A percentile compares a stretch with the other conserved stretches of the same genome.
phyloP scores from a whole-genome alignment of 37 sponge, comb jelly and placozoan genomes.

The Beroe forskalii region DNA sequence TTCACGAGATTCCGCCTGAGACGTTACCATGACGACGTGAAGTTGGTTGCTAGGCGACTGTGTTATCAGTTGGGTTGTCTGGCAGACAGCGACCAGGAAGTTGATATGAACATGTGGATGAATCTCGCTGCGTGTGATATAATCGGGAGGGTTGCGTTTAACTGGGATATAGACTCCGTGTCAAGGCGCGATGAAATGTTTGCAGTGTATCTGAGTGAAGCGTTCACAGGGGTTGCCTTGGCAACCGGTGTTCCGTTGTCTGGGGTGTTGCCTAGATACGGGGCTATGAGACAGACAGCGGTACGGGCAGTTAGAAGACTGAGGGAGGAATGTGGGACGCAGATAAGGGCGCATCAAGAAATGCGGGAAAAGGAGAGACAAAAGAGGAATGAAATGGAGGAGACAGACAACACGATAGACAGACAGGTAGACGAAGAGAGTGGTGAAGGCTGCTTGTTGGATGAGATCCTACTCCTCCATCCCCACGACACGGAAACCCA shows the following conservation, averaged over 20 bases:
- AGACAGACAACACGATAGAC: too few species aligned
- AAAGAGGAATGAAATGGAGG: too few species aligned
- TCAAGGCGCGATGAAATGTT: background rate
- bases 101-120: conserved; percentile 14
- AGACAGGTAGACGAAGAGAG: too few species aligned
- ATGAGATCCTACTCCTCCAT: background rate
- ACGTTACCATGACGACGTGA: background rate
- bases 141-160: background rate
- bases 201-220: background rate
- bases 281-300: background rate
- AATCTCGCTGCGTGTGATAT: background rate
- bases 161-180: conserved; percentile 10
- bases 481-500: background rate
- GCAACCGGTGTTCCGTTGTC: background rate
- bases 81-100: background rate
- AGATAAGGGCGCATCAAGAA: background rate
- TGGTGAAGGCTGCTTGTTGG: background rate
- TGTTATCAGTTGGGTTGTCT: background rate
- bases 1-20: background rate
- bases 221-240: background rate
- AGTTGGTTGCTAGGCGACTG: background rate
- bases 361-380: background rate
- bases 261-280: background rate
- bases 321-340: background rate
- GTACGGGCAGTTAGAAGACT: background rate